phyloP scores from a whole-genome alignment of 2,797 vertebrate species.

The Hypotaenidia philippensis region DNA sequence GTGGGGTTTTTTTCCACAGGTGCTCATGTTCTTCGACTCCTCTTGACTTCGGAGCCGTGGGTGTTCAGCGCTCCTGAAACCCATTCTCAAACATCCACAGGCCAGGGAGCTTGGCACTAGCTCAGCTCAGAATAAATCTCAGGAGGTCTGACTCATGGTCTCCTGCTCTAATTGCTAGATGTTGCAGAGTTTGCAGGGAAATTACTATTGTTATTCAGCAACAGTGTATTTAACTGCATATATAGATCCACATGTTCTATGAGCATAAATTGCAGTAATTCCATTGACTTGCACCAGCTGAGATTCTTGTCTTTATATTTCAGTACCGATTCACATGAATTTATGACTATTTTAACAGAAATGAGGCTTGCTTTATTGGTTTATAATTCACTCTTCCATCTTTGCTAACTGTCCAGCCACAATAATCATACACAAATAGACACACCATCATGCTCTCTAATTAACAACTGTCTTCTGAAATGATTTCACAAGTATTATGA shows the following conservation, averaged over 20 bases:
- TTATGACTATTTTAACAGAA: not conserved
- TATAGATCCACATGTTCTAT: not conserved
- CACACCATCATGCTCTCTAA: not conserved
- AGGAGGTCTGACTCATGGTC: constrained; percentile 5
- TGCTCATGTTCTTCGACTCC: not conserved
- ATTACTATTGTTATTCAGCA: constrained; percentile 17
- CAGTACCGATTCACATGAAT: not conserved
- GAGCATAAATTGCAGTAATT: not conserved
- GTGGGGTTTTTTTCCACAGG: not conserved
- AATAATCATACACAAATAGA: constrained; percentile 34
- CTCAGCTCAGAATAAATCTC: constrained; percentile 8
- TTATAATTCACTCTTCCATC: not conserved
- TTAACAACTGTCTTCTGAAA: constrained; percentile 45
- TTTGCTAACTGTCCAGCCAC: not conserved
- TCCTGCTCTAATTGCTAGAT: not conserved
- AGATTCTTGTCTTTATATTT: not conserved
- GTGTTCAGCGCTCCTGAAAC: not conserved
- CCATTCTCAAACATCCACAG: not conserved
- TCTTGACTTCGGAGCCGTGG: not conserved
- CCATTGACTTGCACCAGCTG: not conserved
- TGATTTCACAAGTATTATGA: not conserved
- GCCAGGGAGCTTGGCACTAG: accelerated
- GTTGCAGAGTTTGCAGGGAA: not conserved
- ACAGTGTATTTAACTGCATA: not conserved
- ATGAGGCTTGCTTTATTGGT: not conserved